Conservation (phyloP, 2,113 vertebrate species). For the Cygnus atratus region DNA sequence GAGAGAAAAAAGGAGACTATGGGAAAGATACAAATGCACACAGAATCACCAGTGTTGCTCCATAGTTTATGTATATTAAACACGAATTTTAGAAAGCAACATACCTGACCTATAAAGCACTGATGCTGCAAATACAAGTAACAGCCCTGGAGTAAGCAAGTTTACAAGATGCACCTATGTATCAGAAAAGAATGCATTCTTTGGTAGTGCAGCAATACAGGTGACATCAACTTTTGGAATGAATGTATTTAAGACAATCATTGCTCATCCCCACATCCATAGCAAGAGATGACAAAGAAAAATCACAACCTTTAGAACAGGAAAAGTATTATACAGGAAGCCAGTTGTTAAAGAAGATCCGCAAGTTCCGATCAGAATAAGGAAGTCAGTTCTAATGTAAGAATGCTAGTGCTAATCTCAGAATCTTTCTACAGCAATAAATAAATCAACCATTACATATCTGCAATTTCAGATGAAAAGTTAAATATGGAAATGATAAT, state of each 20-base stretch:
- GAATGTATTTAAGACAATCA: neutral
- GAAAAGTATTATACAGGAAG: neutral
- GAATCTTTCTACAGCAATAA: neutral
- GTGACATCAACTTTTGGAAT: neutral
- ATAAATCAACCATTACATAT: neutral
- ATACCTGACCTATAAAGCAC: neutral
- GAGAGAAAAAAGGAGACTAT: neutral
- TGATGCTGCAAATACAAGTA: neutral
- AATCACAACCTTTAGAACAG: neutral
- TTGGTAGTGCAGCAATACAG: neutral
- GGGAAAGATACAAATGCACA: neutral
- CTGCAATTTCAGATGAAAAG: neutral
- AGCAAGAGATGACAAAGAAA: neutral
- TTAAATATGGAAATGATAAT: neutral
- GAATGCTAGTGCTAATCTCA: neutral
- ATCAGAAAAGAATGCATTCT: neutral
- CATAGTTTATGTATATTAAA: neutral
- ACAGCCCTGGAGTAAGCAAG: neutral
- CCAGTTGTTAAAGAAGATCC: neutral
- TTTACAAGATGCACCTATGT: neutral
- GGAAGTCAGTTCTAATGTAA: neutral
- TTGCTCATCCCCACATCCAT: neutral
- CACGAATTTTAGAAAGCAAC: neutral
- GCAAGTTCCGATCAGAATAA: neutral
- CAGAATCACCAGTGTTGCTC: neutral